Percentiles rank a stretch among this genome's conserved stretches.
Evolutionary conservation across 2,888 invertebrate species (phyloP).

Genomic region (Meloe dianella): DNA sequence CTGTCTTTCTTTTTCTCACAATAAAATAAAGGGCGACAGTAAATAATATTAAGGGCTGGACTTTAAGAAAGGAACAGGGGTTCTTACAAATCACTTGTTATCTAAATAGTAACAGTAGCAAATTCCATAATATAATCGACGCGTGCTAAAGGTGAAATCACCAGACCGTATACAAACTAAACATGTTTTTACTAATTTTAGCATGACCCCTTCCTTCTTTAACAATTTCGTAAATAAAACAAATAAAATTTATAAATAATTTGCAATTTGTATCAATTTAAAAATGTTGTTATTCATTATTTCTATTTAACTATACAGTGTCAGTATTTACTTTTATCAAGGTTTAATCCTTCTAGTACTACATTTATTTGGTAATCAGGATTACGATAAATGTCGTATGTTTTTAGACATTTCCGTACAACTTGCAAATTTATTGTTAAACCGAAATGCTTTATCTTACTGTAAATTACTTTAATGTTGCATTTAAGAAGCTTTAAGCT

Average conservation of each 20-base stretch:
- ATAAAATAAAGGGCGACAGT: conserved; percentile 18
- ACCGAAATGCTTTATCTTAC: conserved; percentile 46
- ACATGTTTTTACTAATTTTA: conserved; percentile 15
- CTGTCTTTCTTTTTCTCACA: neutral
- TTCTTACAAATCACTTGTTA: conserved; percentile 31
- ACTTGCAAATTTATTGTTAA: conserved; percentile 45
- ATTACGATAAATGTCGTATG: conserved; percentile 45
- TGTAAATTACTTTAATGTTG: conserved; percentile 46
- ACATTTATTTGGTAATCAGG: conserved; percentile 45
- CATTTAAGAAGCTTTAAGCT: conserved; percentile 45
- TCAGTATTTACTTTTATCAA: conserved; percentile 42
- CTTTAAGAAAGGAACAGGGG: conserved; percentile 14
- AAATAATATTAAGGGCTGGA: conserved; percentile 25
- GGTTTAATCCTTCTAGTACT: conserved; percentile 46
- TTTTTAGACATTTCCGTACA: conserved; percentile 47
- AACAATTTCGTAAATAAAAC: neutral
- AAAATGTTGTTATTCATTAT: neutral
- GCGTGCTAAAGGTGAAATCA: conserved; percentile 27
- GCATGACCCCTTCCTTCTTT: conserved; percentile 5
- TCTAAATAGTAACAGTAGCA: conserved; percentile 20
- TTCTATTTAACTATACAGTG: too few species aligned
- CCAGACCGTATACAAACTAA: conserved; percentile 27
- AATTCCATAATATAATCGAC: conserved; percentile 21
- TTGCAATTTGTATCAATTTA: neutral
- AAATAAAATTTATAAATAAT: conserved; percentile 3